Conservation (phyloP, 2,888 invertebrate species). For the Cantharis rustica region DNA sequence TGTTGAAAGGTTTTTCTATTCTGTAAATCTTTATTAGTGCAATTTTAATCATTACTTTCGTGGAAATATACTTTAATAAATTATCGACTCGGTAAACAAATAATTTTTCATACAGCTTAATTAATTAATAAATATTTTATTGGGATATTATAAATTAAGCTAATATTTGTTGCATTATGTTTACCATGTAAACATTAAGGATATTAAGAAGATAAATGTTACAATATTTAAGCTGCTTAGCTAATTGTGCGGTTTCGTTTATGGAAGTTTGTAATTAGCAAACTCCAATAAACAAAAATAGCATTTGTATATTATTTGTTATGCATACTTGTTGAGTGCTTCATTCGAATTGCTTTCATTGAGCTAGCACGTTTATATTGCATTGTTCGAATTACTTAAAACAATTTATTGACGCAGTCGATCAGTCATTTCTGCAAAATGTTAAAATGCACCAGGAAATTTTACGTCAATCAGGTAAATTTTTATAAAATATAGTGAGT, state of each 20-base stretch:
- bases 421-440: neutral
- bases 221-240: neutral
- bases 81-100: neutral
- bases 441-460: neutral
- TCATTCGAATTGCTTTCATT: neutral
- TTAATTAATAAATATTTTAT: neutral
- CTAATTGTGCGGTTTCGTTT: neutral
- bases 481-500: neutral
- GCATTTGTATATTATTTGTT: neutral
- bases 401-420: neutral
- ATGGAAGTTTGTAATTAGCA: neutral
- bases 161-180: neutral
- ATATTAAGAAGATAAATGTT: neutral
- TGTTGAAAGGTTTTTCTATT: neutral
- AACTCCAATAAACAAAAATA: neutral
- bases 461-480: neutral
- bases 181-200: neutral
- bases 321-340: neutral
- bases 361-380: neutral
- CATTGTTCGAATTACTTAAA: neutral
- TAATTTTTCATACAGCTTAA: neutral
- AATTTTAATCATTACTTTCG: neutral
- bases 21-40: neutral
- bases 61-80: neutral
- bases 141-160: neutral